phyloP scores from a whole-genome alignment of 2,113 vertebrate species.

The Phyllostomus discolor region DNA sequence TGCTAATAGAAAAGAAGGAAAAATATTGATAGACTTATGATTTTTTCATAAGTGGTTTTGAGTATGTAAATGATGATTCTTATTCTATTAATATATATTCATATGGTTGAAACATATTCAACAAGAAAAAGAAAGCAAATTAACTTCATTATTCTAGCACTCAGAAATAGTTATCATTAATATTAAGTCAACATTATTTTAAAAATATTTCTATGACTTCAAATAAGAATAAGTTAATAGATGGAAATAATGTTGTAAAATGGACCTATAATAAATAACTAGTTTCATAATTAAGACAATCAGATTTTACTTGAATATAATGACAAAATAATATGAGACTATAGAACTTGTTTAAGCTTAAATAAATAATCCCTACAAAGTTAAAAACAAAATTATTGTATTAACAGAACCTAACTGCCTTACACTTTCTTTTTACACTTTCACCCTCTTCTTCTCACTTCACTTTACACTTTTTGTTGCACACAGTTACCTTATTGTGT shows the following conservation, averaged over 20 bases:
- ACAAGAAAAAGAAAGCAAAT: not conserved
- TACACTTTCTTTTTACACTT: not conserved
- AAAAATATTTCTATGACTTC: not conserved
- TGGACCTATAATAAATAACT: not conserved
- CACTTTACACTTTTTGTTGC: not conserved
- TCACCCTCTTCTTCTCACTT: not conserved
- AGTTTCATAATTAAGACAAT: not conserved
- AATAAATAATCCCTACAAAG: not conserved
- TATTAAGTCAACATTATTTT: not conserved
- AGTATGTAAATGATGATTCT: not conserved
- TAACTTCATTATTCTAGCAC: not conserved
- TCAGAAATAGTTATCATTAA: not conserved
- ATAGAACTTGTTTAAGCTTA: not conserved
- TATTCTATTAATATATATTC: not conserved
- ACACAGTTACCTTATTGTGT: not conserved
- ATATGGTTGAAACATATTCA: not conserved
- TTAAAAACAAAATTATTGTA: not conserved
- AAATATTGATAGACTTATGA: not conserved
- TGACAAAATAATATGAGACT: not conserved
- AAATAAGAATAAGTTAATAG: not conserved
- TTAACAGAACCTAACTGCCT: not conserved
- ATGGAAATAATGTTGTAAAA: not conserved
- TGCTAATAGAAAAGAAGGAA: not conserved
- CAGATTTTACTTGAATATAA: not conserved
- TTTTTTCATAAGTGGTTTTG: slow-evolving; percentile 7